These are phyloP conservation scores for Hedychridium roseum DNA, from an alignment of 2,888 invertebrate species.

Conservation along the genomic window DNA sequence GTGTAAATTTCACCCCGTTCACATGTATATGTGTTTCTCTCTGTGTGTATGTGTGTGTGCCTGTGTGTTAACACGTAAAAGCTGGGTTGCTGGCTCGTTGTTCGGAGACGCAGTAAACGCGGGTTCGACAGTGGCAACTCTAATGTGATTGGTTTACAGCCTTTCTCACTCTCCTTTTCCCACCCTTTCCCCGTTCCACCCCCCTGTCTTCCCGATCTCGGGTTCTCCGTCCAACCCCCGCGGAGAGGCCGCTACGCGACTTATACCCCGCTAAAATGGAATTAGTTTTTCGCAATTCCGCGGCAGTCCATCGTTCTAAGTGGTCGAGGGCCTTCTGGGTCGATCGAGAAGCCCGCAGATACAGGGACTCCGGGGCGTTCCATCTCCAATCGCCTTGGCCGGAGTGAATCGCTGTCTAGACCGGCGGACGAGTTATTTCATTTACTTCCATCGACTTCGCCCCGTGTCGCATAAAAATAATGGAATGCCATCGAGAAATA, in stretches of 20 bases:
- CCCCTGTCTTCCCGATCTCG: background rate
- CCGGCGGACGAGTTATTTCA: background rate
- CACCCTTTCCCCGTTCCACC: background rate
- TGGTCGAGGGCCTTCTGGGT: background rate
- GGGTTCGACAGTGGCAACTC: slow-evolving; percentile 28
- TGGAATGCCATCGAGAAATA: background rate
- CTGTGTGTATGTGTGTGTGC: background rate
- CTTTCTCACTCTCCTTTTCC: slow-evolving; percentile 11
- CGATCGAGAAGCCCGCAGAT: background rate
- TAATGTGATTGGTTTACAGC: slow-evolving; percentile 59
- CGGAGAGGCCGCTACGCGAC: slow-evolving; percentile 30
- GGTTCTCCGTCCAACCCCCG: slow-evolving; percentile 12
- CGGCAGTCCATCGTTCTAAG: slow-evolving; percentile 13
- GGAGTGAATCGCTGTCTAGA: background rate
- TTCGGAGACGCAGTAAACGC: no score
- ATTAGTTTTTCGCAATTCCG: slow-evolving; percentile 57
- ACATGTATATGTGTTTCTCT: background rate
- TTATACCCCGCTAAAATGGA: slow-evolving; percentile 51
- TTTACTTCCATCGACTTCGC: background rate
- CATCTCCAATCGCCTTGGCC: background rate
- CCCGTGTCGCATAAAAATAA: background rate
- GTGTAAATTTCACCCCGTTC: no score
- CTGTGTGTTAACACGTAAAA: background rate
- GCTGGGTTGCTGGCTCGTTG: background rate
- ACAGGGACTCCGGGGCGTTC: background rate